phyloP scores from a whole-genome alignment of 2,797 vertebrate species.

The Sitta carolinensis region DNA sequence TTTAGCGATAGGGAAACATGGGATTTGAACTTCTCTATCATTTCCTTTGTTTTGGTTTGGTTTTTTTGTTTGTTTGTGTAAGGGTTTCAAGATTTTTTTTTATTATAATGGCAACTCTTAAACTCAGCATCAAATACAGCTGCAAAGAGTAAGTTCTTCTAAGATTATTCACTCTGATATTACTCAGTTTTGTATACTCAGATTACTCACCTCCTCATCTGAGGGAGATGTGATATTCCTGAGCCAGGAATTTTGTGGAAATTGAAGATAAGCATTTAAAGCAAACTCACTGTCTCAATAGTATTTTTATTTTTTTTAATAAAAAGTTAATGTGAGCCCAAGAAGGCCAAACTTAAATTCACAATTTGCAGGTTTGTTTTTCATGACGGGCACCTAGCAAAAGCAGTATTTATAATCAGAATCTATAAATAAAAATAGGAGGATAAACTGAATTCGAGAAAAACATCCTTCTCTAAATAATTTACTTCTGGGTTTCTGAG shows the following conservation, averaged over 20 bases:
- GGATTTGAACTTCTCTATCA: background rate
- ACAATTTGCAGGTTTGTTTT: background rate
- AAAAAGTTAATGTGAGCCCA: background rate
- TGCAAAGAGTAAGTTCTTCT: background rate
- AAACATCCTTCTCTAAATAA: background rate
- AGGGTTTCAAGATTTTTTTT: background rate
- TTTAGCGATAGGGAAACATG: background rate
- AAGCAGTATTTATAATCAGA: background rate
- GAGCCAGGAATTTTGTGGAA: background rate
- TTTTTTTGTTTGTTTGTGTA: background rate
- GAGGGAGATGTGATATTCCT: background rate
- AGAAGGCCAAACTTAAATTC: background rate
- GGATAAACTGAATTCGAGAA: background rate
- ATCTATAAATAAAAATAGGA: background rate
- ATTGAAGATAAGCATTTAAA: background rate
- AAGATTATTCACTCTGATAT: background rate
- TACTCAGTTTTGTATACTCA: background rate
- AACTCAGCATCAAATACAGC: background rate
- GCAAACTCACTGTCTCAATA: background rate
- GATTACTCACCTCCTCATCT: background rate
- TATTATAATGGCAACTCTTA: background rate
- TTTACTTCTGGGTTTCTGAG: background rate
- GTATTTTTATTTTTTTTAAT: background rate
- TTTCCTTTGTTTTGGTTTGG: background rate
- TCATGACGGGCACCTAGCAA: background rate